Percentiles rank a stretch among this genome's conserved stretches.
These are phyloP conservation scores for Phalacrocorax aristotelis DNA, from an alignment of 2,113 vertebrate species.

Conservation along the genomic window DNA sequence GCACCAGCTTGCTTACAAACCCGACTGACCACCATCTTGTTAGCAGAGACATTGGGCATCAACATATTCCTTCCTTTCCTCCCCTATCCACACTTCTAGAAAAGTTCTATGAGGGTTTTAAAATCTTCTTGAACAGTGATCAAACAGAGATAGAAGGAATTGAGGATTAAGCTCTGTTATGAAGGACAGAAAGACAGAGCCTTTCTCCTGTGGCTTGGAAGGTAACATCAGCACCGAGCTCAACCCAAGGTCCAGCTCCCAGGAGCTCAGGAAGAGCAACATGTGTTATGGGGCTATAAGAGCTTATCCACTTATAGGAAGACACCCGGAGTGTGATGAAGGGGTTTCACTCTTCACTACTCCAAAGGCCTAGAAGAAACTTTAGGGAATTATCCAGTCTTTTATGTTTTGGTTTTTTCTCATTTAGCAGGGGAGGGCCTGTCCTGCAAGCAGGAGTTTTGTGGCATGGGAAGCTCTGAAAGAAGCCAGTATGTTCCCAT, in stretches of 20 bases:
- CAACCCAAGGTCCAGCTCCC: not conserved
- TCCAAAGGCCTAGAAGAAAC: not conserved
- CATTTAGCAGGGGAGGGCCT: not conserved
- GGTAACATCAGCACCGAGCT: not conserved
- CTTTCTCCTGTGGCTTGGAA: not conserved
- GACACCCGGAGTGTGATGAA: not conserved
- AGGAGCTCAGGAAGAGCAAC: not conserved
- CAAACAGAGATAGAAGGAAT: not conserved
- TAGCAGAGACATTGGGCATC: not conserved
- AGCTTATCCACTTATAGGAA: not conserved
- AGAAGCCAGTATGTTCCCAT: not conserved
- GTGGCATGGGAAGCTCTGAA: not conserved
- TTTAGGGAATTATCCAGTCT: not conserved
- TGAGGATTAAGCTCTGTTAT: not conserved
- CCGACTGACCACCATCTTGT: not conserved
- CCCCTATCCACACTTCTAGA: not conserved
- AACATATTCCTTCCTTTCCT: not conserved
- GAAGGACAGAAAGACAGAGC: not conserved
- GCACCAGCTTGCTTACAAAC: not conserved
- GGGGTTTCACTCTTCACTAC: not conserved
- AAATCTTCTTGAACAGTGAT: not conserved
- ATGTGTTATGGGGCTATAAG: not conserved
- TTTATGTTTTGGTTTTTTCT: not conserved
- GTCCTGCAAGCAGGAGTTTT: not conserved
- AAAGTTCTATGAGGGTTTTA: not conserved